Conservation (phyloP, 2,888 invertebrate species). For the Acleris holmiana region DNA sequence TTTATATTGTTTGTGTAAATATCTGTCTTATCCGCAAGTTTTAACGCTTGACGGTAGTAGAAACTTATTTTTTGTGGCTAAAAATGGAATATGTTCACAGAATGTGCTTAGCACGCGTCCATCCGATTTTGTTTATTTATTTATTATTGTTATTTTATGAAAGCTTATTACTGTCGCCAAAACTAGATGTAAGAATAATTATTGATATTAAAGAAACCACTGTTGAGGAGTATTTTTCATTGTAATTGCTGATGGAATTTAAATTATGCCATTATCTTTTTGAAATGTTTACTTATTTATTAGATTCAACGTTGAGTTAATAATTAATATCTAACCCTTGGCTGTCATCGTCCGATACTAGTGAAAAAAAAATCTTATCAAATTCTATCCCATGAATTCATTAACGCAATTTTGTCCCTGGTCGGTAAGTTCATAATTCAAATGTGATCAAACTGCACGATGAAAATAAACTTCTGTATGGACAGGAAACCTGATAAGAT, state of each 20-base stretch:
- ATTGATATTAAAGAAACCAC: conserved; percentile 10
- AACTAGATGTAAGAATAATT: conserved; percentile 26
- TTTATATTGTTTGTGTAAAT: too few relatives aligned
- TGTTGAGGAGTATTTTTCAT: not conserved
- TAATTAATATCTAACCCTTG: not conserved
- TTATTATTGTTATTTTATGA: conserved; percentile 12
- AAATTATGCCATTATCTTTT: not conserved
- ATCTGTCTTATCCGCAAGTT: too few relatives aligned
- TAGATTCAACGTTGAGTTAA: not conserved
- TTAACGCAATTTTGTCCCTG: too few relatives aligned
- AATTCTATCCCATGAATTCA: too few relatives aligned
- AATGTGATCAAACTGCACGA: too few relatives aligned
- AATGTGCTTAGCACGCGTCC: conserved; percentile 27
- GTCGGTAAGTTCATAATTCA: too few relatives aligned
- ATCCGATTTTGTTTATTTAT: conserved; percentile 15
- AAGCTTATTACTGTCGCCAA: conserved; percentile 18
- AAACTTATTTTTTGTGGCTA: not conserved
- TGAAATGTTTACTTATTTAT: too few relatives aligned
- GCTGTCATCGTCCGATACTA: too few relatives aligned
- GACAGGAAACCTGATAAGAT: too few relatives aligned
- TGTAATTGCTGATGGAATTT: conserved; percentile 5
- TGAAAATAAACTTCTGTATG: too few relatives aligned
- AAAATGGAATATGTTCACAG: not conserved
- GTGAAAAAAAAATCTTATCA: too few relatives aligned
- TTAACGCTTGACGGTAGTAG: too few relatives aligned